Evolutionary conservation across 2,888 invertebrate species (phyloP).

Genomic region (Stenoptilia bipunctidactyla): DNA sequence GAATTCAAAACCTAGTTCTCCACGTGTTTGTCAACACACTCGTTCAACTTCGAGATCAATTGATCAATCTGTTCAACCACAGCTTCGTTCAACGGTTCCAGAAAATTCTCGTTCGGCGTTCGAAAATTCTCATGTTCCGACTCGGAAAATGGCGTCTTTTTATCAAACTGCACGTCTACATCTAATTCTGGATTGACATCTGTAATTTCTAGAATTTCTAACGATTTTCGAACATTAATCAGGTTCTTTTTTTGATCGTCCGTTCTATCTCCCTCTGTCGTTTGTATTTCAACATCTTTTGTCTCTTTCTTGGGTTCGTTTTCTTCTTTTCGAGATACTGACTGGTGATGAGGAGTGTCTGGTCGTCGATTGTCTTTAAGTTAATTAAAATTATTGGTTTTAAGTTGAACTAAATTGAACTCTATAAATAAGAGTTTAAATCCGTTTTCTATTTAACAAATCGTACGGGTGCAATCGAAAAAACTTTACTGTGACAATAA

Average conservation of each 20-base stretch:
- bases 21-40: conserved; percentile 11
- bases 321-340: too few relatives aligned
- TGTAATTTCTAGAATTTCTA: conserved; percentile 43
- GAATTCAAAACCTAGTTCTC: background rate
- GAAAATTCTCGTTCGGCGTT: conserved; percentile 45
- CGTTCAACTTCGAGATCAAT: conserved; percentile 46
- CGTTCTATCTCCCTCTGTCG: conserved; percentile 19
- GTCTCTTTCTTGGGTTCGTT: conserved; percentile 22
- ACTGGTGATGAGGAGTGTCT: too few relatives aligned
- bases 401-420: too few relatives aligned
- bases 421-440: too few relatives aligned
- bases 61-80: conserved; percentile 54
- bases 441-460: too few relatives aligned
- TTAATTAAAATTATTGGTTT: too few relatives aligned
- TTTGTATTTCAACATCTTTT: conserved; percentile 36
- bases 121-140: conserved; percentile 43
- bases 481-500: too few relatives aligned
- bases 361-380: too few relatives aligned
- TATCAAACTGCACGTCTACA: conserved; percentile 48
- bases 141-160: conserved; percentile 32
- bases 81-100: conserved; percentile 47
- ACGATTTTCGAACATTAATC: conserved; percentile 34
- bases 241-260: conserved; percentile 23
- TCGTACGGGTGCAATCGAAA: too few relatives aligned
- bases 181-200: conserved; percentile 27